phyloP scores from a whole-genome alignment of 2,888 invertebrate genomes.

The Mesorhabditis sp. region DNA sequence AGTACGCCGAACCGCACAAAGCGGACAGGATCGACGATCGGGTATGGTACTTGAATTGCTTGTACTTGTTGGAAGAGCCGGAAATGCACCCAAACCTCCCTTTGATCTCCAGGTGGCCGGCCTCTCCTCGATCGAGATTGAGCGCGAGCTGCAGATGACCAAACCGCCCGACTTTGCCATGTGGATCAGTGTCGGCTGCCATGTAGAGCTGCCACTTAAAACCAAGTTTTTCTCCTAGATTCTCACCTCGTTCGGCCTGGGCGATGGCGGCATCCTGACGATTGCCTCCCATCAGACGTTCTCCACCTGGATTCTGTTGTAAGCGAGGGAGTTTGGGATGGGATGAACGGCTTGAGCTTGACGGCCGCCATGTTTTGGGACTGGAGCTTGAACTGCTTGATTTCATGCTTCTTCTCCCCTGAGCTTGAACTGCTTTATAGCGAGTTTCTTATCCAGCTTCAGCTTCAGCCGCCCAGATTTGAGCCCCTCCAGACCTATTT shows the following conservation, averaged over 20 bases:
- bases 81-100: no score
- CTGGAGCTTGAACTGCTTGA: no score
- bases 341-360: background rate
- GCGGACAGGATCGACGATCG: no score
- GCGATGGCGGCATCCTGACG: background rate
- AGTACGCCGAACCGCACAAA: no score
- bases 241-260: background rate
- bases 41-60: no score
- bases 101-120: no score
- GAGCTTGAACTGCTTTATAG: background rate
- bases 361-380: background rate
- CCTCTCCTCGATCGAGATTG: no score
- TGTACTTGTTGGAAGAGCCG: no score
- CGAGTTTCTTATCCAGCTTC: no score
- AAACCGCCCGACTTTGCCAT: background rate
- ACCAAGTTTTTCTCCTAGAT: background rate
- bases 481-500: no score
- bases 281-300: background rate
- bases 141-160: no score
- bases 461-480: no score
- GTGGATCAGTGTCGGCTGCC: background rate
- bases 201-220: background rate
- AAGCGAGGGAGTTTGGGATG: background rate
- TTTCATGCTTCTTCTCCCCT: background rate
- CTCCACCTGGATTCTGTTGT: background rate